Conservation (phyloP, 2,888 invertebrate species). For the Pelosia muscerda region DNA sequence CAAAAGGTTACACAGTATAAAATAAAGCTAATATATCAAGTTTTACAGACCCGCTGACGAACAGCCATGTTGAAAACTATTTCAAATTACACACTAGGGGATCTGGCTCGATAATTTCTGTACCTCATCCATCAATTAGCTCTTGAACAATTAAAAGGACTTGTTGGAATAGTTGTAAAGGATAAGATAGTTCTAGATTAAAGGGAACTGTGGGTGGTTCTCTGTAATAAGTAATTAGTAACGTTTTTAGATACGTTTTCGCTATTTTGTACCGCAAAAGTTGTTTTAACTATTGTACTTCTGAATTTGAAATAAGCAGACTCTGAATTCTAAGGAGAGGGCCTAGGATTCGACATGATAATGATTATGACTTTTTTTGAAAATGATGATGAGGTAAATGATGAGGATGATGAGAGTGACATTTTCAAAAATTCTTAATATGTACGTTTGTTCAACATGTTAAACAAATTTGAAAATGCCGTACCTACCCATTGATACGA, state of each 20-base stretch:
- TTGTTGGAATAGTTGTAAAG: slow-evolving; percentile 34
- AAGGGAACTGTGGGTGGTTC: slow-evolving; percentile 7
- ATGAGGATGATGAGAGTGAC: too few species aligned
- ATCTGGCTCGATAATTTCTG: slow-evolving; percentile 59
- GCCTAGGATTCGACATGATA: too few species aligned
- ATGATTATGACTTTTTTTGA: too few species aligned
- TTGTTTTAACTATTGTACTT: background rate
- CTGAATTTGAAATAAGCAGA: too few species aligned
- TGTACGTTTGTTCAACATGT: too few species aligned
- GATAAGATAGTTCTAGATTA: slow-evolving; percentile 10
- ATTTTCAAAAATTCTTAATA: too few species aligned
- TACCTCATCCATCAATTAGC: slow-evolving; percentile 55
- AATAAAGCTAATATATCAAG: slow-evolving; percentile 9
- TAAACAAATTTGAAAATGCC: too few species aligned
- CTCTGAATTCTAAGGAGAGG: too few species aligned
- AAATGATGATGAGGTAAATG: too few species aligned
- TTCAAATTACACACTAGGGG: slow-evolving; percentile 53
- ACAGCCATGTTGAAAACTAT: slow-evolving; percentile 41
- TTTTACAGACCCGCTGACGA: slow-evolving; percentile 31
- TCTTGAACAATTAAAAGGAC: slow-evolving; percentile 53
- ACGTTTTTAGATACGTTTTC: background rate
- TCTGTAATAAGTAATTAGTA: background rate
- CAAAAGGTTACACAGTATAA: background rate
- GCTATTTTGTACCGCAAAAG: background rate
- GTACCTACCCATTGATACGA: too few species aligned